A percentile compares a stretch with the other conserved stretches of the same genome.
These are phyloP conservation scores for Drosophila siamana DNA, from an alignment of 2,888 invertebrate genomes.

Conservation along the genomic window DNA sequence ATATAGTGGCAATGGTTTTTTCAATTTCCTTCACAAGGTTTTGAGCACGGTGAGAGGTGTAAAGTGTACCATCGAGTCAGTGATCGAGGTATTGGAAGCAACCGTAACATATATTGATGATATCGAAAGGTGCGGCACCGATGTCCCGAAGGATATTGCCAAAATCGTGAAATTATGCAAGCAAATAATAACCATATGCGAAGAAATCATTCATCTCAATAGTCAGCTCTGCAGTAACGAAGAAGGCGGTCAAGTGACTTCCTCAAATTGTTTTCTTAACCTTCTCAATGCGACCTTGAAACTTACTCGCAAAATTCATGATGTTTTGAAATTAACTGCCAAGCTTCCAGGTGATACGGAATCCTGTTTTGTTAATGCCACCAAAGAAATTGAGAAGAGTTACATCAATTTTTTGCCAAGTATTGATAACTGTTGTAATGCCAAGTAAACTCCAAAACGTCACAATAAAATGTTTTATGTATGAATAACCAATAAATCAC, in stretches of 20 bases:
- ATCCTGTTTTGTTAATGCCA: constrained; percentile 39
- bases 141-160: constrained; percentile 38
- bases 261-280: constrained; percentile 2
- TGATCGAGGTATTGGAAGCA: constrained; percentile 24
- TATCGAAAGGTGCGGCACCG: constrained; percentile 22
- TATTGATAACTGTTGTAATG: constrained; percentile 21
- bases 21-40: constrained; percentile 13
- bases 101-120: constrained; percentile 28
- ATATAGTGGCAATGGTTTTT: constrained; percentile 19
- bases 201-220: constrained; percentile 35
- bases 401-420: constrained; percentile 30
- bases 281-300: constrained; percentile 21
- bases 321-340: constrained; percentile 15
- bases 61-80: constrained; percentile 28
- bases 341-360: constrained; percentile 43
- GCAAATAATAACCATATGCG: constrained; percentile 29
- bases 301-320: constrained; percentile 20
- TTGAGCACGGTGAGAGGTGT: constrained; percentile 41
- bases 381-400: constrained; percentile 7
- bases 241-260: constrained; percentile 3
- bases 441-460: constrained; percentile 20
- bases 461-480: not conserved
- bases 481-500: not conserved
- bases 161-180: constrained; percentile 41
- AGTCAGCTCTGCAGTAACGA: constrained; percentile 21